Evolutionary conservation across 2,888 invertebrate species (phyloP).

Genomic region (Drosophila flavopinicola): DNA sequence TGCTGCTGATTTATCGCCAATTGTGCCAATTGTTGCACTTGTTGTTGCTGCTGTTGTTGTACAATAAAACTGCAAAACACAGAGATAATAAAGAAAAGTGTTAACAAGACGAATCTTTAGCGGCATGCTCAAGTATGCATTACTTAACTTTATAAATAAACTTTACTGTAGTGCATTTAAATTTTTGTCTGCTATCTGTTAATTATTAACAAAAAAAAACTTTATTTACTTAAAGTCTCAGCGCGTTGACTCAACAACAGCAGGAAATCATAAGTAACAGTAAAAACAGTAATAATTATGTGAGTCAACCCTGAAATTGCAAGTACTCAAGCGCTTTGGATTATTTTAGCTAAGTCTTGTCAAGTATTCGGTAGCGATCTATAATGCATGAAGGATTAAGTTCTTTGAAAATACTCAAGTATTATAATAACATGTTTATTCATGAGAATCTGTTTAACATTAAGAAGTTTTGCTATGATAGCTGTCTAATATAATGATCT

Average conservation of each 20-base stretch:
- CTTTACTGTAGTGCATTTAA: constrained; percentile 33
- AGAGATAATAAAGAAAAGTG: constrained; percentile 16
- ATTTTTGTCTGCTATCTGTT: constrained; percentile 14
- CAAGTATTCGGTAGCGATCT: not conserved
- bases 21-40: constrained; percentile 67
- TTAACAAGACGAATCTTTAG: constrained; percentile 23
- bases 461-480: not conserved
- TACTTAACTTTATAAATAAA: constrained; percentile 22
- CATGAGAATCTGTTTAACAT: not conserved
- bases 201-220: constrained; percentile 41
- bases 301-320: constrained; percentile 16
- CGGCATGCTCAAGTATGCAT: not conserved
- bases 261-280: constrained; percentile 29
- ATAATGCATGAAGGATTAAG: not conserved
- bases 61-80: constrained; percentile 70
- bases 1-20: constrained; percentile 47
- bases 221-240: constrained; percentile 12
- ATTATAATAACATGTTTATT: not conserved
- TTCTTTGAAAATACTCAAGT: not conserved
- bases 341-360: not conserved
- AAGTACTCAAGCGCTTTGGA: constrained; percentile 1
- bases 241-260: constrained; percentile 30
- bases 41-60: constrained; percentile 54
- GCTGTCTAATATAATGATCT: not conserved
- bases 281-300: not conserved